Percentiles rank a stretch among this genome's conserved stretches.
phyloP scores from a whole-genome alignment of 2,113 vertebrate genomes.

The Prunella himalayana region DNA sequence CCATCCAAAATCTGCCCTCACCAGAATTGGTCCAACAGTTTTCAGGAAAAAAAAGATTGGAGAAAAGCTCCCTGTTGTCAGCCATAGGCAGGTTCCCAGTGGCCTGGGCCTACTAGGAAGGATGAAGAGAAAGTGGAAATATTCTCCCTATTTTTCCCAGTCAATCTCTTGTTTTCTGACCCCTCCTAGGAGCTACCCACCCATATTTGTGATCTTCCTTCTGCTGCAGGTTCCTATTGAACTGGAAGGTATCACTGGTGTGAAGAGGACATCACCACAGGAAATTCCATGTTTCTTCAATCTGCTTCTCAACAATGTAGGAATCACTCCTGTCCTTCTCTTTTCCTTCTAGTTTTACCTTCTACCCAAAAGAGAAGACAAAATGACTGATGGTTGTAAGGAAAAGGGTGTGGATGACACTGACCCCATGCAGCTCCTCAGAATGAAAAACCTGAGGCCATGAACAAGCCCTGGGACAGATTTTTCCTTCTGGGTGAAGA shows the following conservation, averaged over 20 bases:
- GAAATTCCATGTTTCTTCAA: background rate
- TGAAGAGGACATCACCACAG: background rate
- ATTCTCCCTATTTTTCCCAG: background rate
- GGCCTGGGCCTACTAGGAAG: background rate
- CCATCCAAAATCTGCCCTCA: background rate
- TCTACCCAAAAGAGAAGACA: background rate
- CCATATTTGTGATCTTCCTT: background rate
- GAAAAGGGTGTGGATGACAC: background rate
- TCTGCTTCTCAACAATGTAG: background rate
- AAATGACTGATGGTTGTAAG: background rate
- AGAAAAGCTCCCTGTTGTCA: background rate
- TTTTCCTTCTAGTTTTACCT: background rate
- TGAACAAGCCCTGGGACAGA: conserved; percentile 34
- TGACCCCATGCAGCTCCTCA: conserved; percentile 26
- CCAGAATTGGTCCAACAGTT: background rate
- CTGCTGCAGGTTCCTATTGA: background rate
- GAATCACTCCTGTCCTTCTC: background rate
- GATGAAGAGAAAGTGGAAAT: background rate
- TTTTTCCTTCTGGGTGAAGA: conserved; percentile 29
- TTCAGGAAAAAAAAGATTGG: background rate
- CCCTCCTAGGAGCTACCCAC: background rate
- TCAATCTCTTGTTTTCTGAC: background rate
- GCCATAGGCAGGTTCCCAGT: background rate
- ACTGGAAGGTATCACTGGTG: background rate
- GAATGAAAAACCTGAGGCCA: background rate